Base-by-base conservation (phyloP, 2,888 invertebrate genomes). In the Hyles lineata region DNA sequence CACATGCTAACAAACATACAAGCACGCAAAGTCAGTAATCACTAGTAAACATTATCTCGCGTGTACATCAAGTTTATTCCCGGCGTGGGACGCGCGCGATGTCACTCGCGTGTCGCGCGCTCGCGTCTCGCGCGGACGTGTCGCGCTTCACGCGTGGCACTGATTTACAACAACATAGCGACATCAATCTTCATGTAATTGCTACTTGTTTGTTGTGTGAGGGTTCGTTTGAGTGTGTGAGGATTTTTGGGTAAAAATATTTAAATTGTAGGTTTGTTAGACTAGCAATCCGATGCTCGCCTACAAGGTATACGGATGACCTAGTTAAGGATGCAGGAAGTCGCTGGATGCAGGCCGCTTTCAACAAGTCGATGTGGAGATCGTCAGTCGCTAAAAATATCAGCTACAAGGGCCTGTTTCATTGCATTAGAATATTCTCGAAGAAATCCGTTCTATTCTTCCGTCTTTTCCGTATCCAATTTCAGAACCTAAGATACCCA, bases 131-230 rank as follows among this genome's bases (percentile, higher is more conserved):
- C 63, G 63, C 21, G 35, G 35, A 19, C 67, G 15, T 21, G 67
- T 50, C 50, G 67, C 60, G 11, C 43, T 32, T 29, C n/a, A n/a
- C 63, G 35, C 43, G 0, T 32, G 35, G 23, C 59, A 60, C 71
- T 71, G 60, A 71, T 71, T 71, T 71, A 71, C 71, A 60, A 60
- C 35, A 0, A n/a, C 35, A 35, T 25, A 60, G 17, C 67, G 67
- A 67, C 67, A 67, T 67, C 67, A 43, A 67, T 67, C 67, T 9
- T 17, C 25, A 2, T 67, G 67, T 67, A 67, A 67, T 67, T 67
- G 43, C 50, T 23, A 43, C 67, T 67, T 23, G 50, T 50, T 55
- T 55, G 19, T 52, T 17, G 17, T 52, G 17, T 11, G 43, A 43
- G 35, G 35, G 35, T 52, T 67, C n/a, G 43, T 43, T 43, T 67